A percentile compares a stretch with the other conserved stretches of the same genome.
phyloP scores from a whole-genome alignment of 2,797 vertebrate genomes.

The Gambusia yucatana region DNA sequence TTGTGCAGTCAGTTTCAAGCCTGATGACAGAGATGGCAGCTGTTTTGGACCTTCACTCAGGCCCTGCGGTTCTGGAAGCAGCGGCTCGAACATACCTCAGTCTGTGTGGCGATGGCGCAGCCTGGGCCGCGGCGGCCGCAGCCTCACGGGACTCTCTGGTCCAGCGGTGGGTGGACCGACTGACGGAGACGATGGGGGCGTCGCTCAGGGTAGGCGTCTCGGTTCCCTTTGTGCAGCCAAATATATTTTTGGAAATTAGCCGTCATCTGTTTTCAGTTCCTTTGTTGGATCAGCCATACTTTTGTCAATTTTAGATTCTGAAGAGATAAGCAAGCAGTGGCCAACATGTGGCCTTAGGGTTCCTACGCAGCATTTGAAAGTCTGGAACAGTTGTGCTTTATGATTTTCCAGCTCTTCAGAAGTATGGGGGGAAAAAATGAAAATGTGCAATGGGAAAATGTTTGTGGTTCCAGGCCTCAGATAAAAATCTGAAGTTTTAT shows the following conservation, averaged over 20 bases:
- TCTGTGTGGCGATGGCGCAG: constrained; percentile 78
- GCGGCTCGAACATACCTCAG: constrained; percentile 83
- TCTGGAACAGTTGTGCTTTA: background rate
- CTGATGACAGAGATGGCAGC: constrained; percentile 82
- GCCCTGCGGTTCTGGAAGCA: constrained; percentile 82
- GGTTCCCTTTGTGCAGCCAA: background rate
- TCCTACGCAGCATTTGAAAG: background rate
- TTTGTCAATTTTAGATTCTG: background rate
- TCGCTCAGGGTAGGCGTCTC: constrained; percentile 58
- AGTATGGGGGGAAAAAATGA: background rate
- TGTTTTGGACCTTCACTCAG: constrained; percentile 78
- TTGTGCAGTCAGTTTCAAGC: constrained; percentile 78
- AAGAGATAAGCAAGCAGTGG: background rate
- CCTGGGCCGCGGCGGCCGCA: constrained; percentile 67
- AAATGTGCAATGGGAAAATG: background rate
- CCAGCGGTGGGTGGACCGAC: constrained; percentile 79
- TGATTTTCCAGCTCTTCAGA: background rate
- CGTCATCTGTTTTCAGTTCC: background rate
- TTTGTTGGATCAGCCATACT: background rate
- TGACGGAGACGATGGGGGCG: constrained; percentile 76
- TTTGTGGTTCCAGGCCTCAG: background rate
- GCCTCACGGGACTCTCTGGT: constrained; percentile 80
- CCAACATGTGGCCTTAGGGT: background rate
- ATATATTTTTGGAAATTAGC: background rate
- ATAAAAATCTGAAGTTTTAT: background rate